Evolutionary conservation across 1,140 invertebrate genomes (phyloP).

Genomic region (Trichoplusia ni): DNA sequence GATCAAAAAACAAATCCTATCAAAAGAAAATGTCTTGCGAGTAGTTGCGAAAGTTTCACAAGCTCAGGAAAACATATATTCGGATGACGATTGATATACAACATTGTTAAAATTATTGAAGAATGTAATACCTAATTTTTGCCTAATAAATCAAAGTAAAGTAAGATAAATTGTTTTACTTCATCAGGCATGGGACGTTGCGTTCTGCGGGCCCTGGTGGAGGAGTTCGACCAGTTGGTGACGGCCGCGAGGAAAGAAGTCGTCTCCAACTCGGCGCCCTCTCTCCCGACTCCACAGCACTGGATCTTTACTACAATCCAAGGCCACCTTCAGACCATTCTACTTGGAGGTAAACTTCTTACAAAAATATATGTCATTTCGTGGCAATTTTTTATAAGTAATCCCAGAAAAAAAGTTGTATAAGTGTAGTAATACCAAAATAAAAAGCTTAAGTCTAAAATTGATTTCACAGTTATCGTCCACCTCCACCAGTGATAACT

Average conservation of each 20-base stretch:
- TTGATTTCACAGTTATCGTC: slow-evolving; percentile 78
- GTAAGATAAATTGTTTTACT: not conserved
- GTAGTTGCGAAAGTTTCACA: too few species aligned
- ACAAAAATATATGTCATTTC: too few species aligned
- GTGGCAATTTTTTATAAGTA: too few species aligned
- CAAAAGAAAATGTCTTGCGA: too few species aligned
- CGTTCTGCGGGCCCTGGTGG: slow-evolving; percentile 60
- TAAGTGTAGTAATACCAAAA: too few species aligned
- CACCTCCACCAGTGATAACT: slow-evolving; percentile 92
- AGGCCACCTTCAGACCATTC: slow-evolving; percentile 82
- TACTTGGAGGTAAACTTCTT: slow-evolving; percentile 72
- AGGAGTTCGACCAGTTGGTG: slow-evolving; percentile 79
- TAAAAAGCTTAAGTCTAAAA: not conserved
- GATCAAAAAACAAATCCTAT: too few species aligned
- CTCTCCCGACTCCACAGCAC: slow-evolving; percentile 86
- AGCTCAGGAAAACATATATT: too few species aligned
- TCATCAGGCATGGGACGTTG: slow-evolving; percentile 72
- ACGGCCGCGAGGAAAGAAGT: slow-evolving; percentile 89
- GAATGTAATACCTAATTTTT: not conserved
- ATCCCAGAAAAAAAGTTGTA: too few species aligned
- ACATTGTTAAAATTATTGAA: too few species aligned
- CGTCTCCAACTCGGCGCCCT: slow-evolving; percentile 86
- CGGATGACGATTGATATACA: too few species aligned
- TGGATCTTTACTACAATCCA: slow-evolving; percentile 92
- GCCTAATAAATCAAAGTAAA: not conserved